phyloP scores from a whole-genome alignment of 2,113 vertebrate species.

The Apistogramma diplotaenia region DNA sequence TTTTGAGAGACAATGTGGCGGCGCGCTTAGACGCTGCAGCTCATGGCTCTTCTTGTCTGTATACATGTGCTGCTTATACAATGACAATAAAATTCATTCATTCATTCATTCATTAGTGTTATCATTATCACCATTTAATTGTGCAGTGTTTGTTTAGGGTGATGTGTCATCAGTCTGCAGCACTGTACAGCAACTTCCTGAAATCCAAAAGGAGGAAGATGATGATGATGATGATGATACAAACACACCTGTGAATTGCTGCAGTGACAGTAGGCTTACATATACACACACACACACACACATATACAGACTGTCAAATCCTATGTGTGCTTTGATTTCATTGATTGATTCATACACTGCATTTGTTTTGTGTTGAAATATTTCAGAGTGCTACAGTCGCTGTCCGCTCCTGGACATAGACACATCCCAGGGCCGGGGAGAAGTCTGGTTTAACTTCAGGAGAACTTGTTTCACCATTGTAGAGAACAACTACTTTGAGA shows the following conservation, averaged over 20 bases:
- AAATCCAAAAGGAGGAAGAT: slow-evolving; percentile 51
- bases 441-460: slow-evolving; percentile 85
- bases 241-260: slow-evolving; percentile 82
- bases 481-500: slow-evolving; percentile 95
- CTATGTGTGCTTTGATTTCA: background rate
- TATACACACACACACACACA: background rate
- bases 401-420: slow-evolving; percentile 86
- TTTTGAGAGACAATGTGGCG: too few relatives aligned
- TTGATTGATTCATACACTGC: background rate
- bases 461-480: slow-evolving; percentile 88
- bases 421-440: slow-evolving; percentile 77
- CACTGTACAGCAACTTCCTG: slow-evolving; percentile 81
- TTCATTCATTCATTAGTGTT: too few relatives aligned
- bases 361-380: background rate
- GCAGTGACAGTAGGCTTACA: slow-evolving; percentile 77
- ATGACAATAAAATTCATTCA: too few relatives aligned
- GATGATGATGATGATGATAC: slow-evolving; percentile 2
- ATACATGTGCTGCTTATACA: too few relatives aligned
- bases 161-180: slow-evolving; percentile 80
- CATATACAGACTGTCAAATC: background rate
- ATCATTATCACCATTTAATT: background rate
- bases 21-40: too few relatives aligned
- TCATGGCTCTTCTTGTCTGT: too few relatives aligned
- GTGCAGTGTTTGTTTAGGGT: slow-evolving; percentile 7
- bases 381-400: slow-evolving; percentile 83